Evolutionary conservation across 2,888 invertebrate genomes (phyloP).

Genomic region (Teleiodes luculella): DNA sequence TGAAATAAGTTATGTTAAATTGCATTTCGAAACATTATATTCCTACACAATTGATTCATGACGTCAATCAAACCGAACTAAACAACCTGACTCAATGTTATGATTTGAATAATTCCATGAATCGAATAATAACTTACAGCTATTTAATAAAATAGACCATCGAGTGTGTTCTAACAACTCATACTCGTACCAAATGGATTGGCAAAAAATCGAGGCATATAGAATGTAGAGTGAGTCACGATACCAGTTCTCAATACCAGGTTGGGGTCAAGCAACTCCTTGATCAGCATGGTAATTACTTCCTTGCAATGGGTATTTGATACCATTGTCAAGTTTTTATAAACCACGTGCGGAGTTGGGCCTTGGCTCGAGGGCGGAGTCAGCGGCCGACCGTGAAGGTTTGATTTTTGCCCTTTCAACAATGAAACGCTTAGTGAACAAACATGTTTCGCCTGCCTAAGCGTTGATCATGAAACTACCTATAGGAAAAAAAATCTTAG

Average conservation of each 20-base stretch:
- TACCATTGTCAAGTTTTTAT: conserved; percentile 43
- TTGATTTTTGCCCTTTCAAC: conserved; percentile 40
- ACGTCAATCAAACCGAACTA: conserved; percentile 1
- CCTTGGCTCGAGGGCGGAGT: conserved; percentile 49
- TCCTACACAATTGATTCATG: not conserved
- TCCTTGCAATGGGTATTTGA: conserved; percentile 38
- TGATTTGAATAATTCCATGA: not conserved
- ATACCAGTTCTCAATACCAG: conserved; percentile 27
- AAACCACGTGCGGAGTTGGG: conserved; percentile 40
- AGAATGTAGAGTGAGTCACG: conserved; percentile 30
- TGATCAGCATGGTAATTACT: conserved; percentile 45
- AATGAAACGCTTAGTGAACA: conserved; percentile 9
- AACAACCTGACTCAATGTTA: not conserved
- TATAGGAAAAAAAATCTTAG: not conserved
- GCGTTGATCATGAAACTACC: not conserved
- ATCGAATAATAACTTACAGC: not conserved
- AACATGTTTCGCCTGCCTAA: conserved; percentile 1
- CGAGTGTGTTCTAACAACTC: conserved; percentile 5
- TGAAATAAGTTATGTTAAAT: conserved; percentile 26
- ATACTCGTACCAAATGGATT: not conserved
- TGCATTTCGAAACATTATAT: conserved; percentile 22
- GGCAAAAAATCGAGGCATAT: conserved; percentile 11
- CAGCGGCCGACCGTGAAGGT: conserved; percentile 53
- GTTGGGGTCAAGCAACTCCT: conserved; percentile 48
- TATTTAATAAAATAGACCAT: not conserved